Conservation (phyloP, 2,888 invertebrate species). For the Reticulitermes lucifugus region DNA sequence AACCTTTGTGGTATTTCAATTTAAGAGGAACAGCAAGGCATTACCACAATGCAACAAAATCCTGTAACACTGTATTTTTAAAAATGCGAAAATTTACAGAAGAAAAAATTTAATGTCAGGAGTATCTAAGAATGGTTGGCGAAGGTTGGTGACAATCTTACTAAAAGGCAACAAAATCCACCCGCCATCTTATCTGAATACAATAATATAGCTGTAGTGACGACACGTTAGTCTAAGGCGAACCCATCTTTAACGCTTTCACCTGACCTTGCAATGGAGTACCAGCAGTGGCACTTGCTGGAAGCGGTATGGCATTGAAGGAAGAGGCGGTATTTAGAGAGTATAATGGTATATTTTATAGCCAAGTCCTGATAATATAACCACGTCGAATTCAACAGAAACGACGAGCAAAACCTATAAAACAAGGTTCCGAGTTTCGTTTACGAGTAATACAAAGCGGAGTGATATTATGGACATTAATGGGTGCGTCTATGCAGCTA, state of each 20-base stretch:
- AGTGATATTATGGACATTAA: conserved; percentile 18
- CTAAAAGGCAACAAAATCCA: no score
- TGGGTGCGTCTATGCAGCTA: background rate
- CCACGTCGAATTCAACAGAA: conserved; percentile 15
- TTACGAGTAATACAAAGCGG: background rate
- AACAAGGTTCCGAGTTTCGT: conserved; percentile 18
- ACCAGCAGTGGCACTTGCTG: background rate
- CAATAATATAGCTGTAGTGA: no score
- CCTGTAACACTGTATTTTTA: no score
- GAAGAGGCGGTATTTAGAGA: background rate
- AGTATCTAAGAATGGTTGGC: no score
- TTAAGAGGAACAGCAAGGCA: no score
- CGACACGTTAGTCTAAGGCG: no score
- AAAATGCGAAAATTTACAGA: no score
- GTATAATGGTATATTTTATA: conserved; percentile 16
- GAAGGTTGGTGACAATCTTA: no score
- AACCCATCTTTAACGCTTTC: background rate
- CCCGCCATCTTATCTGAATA: no score
- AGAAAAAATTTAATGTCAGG: no score
- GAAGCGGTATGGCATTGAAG: background rate
- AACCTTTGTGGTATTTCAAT: no score
- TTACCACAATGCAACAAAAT: no score
- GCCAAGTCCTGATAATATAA: conserved; percentile 25
- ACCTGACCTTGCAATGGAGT: background rate
- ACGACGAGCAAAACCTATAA: conserved; percentile 20